phyloP scores from a whole-genome alignment of 92 coral and sea anemone genomes.

The Metridium senile region DNA sequence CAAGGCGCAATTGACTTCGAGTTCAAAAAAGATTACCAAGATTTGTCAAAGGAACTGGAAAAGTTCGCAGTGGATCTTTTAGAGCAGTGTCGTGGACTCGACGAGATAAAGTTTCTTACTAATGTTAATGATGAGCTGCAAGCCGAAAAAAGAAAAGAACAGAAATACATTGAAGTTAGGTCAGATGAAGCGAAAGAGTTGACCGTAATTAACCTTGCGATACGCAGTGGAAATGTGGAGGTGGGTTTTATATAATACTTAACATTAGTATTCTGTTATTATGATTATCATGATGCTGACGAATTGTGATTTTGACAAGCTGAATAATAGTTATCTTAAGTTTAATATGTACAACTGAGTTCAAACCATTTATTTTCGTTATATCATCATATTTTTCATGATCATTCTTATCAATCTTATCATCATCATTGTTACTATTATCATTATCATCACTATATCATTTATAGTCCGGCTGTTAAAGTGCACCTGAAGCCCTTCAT shows the following conservation, averaged over 20 bases:
- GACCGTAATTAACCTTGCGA: constrained; percentile 46
- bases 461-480: too few species aligned
- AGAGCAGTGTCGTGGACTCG: constrained; percentile 61
- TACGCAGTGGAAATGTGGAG: constrained; percentile 47
- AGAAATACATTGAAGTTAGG: constrained; percentile 30
- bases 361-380: too few species aligned
- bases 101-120: constrained; percentile 52
- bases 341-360: too few species aligned
- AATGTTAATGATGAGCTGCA: constrained; percentile 32
- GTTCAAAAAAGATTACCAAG: constrained; percentile 47
- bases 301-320: too few species aligned
- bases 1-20: constrained; percentile 46
- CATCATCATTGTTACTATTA: too few species aligned
- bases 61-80: constrained; percentile 57
- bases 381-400: too few species aligned
- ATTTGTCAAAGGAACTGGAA: constrained; percentile 43
- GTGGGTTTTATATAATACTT: constrained; percentile 17
- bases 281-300: too few species aligned
- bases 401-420: too few species aligned
- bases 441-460: too few species aligned
- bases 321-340: too few species aligned
- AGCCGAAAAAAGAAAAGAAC: not conserved
- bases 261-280: too few species aligned
- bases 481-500: too few species aligned
- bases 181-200: constrained; percentile 34